A percentile compares a stretch with the other conserved stretches of the same genome.
Evolutionary conservation across 2,888 invertebrate species (phyloP).

Genomic region (Phengaris arion): DNA sequence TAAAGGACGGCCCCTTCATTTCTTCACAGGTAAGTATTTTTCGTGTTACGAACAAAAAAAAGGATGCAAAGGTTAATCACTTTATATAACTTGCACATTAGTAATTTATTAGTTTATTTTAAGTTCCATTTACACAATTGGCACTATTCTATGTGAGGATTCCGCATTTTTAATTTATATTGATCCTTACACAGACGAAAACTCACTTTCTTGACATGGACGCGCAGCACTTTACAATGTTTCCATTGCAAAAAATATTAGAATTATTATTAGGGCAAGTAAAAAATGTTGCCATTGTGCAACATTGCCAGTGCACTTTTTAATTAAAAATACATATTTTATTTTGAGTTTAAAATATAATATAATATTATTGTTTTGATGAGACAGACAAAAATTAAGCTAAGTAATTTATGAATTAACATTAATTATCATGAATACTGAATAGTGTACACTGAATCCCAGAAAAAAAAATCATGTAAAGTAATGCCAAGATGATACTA

Average conservation of each 20-base stretch:
- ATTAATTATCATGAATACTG: too few species aligned
- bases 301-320: too few species aligned
- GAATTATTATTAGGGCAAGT: neutral
- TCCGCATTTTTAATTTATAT: conserved; percentile 69
- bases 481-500: too few species aligned
- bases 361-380: too few species aligned
- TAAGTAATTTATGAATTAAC: too few species aligned
- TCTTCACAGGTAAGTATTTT: conserved; percentile 60
- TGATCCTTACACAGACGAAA: conserved; percentile 70
- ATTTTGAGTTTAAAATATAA: too few species aligned
- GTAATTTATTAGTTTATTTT: conserved; percentile 39
- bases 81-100: conserved; percentile 36
- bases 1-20: conserved; percentile 72
- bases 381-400: too few species aligned
- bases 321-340: too few species aligned
- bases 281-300: neutral
- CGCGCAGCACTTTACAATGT: conserved; percentile 67
- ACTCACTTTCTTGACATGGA: conserved; percentile 70
- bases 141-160: conserved; percentile 56
- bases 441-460: too few species aligned
- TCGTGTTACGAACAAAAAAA: conserved; percentile 37
- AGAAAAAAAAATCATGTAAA: too few species aligned
- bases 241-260: conserved; percentile 47
- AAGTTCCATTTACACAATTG: conserved; percentile 47
- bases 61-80: conserved; percentile 30